phyloP scores from a whole-genome alignment of 1,140 invertebrate species.

The Telenomus remus region DNA sequence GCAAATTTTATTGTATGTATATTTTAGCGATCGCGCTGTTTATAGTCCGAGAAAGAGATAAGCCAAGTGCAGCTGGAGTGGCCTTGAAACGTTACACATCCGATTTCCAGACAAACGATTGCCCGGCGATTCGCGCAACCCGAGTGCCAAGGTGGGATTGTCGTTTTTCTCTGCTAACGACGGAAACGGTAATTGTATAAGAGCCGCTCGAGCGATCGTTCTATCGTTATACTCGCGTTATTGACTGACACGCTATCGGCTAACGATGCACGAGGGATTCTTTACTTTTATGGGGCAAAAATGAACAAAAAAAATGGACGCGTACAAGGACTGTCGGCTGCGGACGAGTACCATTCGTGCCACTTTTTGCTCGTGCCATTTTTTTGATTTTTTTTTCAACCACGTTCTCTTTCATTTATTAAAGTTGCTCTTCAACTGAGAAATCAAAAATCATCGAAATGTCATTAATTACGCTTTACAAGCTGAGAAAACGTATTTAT shows the following conservation, averaged over 20 bases:
- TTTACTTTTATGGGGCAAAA: constrained; percentile 55
- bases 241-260: constrained; percentile 56
- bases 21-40: constrained; percentile 46
- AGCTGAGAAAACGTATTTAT: constrained; percentile 35
- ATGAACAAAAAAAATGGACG: constrained; percentile 30
- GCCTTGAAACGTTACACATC: constrained; percentile 53
- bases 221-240: constrained; percentile 55
- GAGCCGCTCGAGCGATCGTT: constrained; percentile 50
- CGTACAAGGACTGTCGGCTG: constrained; percentile 36
- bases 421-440: constrained; percentile 22
- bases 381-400: constrained; percentile 8
- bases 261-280: constrained; percentile 55
- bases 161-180: constrained; percentile 52
- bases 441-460: constrained; percentile 47
- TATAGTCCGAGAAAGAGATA: constrained; percentile 46
- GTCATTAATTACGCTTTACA: constrained; percentile 40
- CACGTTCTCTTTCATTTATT: constrained; percentile 7
- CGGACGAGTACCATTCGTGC: constrained; percentile 12
- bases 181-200: constrained; percentile 57
- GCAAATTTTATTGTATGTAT: constrained; percentile 55
- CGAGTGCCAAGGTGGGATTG: constrained; percentile 52
- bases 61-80: constrained; percentile 18
- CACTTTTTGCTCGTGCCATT: constrained; percentile 28
- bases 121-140: constrained; percentile 50
- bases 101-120: constrained; percentile 55